phyloP scores from a whole-genome alignment of 2,888 invertebrate species.

The Lamellibrachia columna region DNA sequence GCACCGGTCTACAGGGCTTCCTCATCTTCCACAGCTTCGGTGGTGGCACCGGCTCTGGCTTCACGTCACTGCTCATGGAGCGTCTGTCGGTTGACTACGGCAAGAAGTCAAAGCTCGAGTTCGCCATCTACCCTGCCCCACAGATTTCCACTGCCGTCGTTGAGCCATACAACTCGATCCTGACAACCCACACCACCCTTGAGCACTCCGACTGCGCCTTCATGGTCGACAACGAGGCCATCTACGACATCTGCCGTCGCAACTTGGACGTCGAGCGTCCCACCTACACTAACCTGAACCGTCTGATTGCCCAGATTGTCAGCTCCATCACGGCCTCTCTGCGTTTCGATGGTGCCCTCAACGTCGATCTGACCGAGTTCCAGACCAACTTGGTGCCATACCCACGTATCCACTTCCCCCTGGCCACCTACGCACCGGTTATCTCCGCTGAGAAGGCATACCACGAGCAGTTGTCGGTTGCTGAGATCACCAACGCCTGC shows the following conservation, averaged over 20 bases:
- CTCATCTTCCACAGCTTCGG: slow-evolving; percentile 62
- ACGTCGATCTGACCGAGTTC: slow-evolving; percentile 69
- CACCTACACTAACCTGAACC: slow-evolving; percentile 87
- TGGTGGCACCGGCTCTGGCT: slow-evolving; percentile 63
- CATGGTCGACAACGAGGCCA: slow-evolving; percentile 71
- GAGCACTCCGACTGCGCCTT: slow-evolving; percentile 92
- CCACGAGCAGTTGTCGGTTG: slow-evolving; percentile 52
- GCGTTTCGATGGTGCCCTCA: slow-evolving; percentile 68
- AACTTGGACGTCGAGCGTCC: slow-evolving; percentile 86
- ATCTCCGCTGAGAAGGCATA: slow-evolving; percentile 59
- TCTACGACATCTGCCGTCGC: slow-evolving; percentile 66
- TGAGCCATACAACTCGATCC: slow-evolving; percentile 70
- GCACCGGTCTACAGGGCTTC: slow-evolving; percentile 64
- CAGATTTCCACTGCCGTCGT: slow-evolving; percentile 46
- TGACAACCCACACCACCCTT: slow-evolving; percentile 91
- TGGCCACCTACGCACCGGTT: slow-evolving; percentile 70
- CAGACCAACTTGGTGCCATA: slow-evolving; percentile 75
- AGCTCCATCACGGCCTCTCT: slow-evolving; percentile 67
- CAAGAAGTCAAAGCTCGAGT: slow-evolving; percentile 88
- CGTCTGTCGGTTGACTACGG: slow-evolving; percentile 82
- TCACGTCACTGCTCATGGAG: slow-evolving; percentile 64
- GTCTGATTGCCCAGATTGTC: slow-evolving; percentile 89
- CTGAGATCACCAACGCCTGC: slow-evolving; percentile 94
- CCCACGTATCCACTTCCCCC: slow-evolving; percentile 89
- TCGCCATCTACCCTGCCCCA: slow-evolving; percentile 83